These are phyloP conservation scores for Moxostoma hubbsi DNA, from an alignment of 2,797 vertebrate species.

Conservation along the genomic window DNA sequence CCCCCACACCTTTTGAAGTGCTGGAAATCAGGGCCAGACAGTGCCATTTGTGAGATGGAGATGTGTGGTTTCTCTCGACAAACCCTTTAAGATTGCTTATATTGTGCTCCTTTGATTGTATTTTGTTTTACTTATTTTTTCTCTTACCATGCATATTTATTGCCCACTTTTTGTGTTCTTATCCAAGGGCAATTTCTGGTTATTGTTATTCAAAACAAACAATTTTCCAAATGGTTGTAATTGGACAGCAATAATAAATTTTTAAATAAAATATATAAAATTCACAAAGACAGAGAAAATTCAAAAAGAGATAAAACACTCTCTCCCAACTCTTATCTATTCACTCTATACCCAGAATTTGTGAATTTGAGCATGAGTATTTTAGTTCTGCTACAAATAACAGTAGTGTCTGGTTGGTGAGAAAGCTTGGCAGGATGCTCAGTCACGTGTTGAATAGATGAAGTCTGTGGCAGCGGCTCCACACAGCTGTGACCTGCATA, in stretches of 20 bases:
- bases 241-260: conserved; percentile 38
- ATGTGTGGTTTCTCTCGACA: neutral
- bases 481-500: conserved; percentile 49
- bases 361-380: conserved; percentile 37
- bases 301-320: conserved; percentile 1
- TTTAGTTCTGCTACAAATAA: conserved; percentile 31
- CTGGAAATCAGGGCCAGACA: conserved; percentile 36
- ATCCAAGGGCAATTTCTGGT: conserved; percentile 3
- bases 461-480: conserved; percentile 23
- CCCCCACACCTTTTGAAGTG: conserved; percentile 39
- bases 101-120: conserved; percentile 20
- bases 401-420: conserved; percentile 7
- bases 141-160: conserved; percentile 26
- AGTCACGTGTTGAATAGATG: conserved; percentile 24
- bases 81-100: conserved; percentile 30
- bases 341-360: neutral
- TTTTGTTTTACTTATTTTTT: conserved; percentile 28
- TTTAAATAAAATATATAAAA: conserved; percentile 31
- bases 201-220: conserved; percentile 38
- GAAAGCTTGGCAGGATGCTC: conserved; percentile 3
- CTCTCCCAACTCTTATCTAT: neutral
- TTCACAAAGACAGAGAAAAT: neutral
- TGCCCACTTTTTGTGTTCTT: conserved; percentile 44
- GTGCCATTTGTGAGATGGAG: conserved; percentile 28
- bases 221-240: conserved; percentile 39